Base-by-base conservation (phyloP, 2,113 vertebrate species). In the Speoplatyrhinus poulsoni region DNA sequence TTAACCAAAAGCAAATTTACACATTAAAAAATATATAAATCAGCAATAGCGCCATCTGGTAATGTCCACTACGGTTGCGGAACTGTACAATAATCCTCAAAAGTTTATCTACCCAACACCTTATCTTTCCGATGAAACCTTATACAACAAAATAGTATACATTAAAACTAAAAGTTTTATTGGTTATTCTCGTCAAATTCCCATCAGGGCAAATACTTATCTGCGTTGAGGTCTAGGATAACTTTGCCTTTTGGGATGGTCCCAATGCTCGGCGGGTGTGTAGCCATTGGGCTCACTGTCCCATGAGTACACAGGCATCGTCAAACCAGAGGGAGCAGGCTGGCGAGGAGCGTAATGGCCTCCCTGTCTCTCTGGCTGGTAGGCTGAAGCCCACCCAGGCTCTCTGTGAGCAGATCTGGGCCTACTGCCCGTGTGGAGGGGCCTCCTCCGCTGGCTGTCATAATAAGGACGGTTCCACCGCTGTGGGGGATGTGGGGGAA, bases 291-390 rank as follows among this genome's bases (percentile, higher is more conserved):
- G 33, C 13, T 67, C 15, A 3, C 32, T 12, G 13, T 56, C 36
- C 84, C 84, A 84, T 26, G n/a, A 57, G 2, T 71, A 12, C 82
- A 82, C 33, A 13, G 53, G 2, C 69, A 12, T 3, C 54, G 12
- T 11, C 26, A 26, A 16, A 55, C 41, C 19, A 65, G 58, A 41
- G 0, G 26, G 0, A 67, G 12, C 67, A 76, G 81, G 1, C 0
- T 46, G 3, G 76, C 70, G 12, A 11, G 46, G 66, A 3, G 4
- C 26, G 16, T 16, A 55, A 7, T 1, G 46, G 8, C 26, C 11
- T 52, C 65, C 65, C 32, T 72, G 17, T 0, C 67, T 41, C 52
- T 67, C n/a, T 6, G 13, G 6, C 1, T 54, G 1, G 1, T 12
- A 46, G 16, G 58, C 4, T 12, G 50, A 48, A 6, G 33, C 13